Conservation (phyloP, 2,888 invertebrate genomes). For the Scotopteryx bipunctaria region DNA sequence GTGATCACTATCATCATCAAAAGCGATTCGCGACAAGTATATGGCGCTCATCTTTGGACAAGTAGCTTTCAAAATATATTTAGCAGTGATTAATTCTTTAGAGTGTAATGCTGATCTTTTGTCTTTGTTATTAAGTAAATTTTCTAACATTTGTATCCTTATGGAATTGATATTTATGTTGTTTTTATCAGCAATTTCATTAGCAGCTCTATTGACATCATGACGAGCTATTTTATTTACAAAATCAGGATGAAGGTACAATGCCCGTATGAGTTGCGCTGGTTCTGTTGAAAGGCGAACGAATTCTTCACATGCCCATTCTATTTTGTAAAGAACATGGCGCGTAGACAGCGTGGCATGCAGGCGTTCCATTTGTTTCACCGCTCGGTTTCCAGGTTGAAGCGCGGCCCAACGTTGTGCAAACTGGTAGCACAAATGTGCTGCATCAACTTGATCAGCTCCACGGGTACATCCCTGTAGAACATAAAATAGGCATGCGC, state of each 20-base stretch:
- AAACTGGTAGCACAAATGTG: slow-evolving; percentile 77
- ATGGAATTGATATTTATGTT: slow-evolving; percentile 74
- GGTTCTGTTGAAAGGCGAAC: slow-evolving; percentile 72
- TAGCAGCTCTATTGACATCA: slow-evolving; percentile 73
- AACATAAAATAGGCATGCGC: slow-evolving; percentile 78
- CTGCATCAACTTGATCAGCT: slow-evolving; percentile 80
- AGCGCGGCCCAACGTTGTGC: slow-evolving; percentile 77
- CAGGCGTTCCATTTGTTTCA: slow-evolving; percentile 76
- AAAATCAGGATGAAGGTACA: slow-evolving; percentile 74
- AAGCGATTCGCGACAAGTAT: slow-evolving; percentile 75
- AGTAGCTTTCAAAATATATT: slow-evolving; percentile 78
- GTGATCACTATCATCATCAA: slow-evolving; percentile 74
- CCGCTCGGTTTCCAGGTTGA: slow-evolving; percentile 75
- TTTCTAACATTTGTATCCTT: slow-evolving; percentile 76
- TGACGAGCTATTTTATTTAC: slow-evolving; percentile 68
- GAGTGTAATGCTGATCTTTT: slow-evolving; percentile 57
- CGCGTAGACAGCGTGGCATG: slow-evolving; percentile 75
- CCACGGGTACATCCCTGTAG: slow-evolving; percentile 78
- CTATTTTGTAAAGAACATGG: slow-evolving; percentile 74
- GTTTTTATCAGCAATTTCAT: slow-evolving; percentile 80
- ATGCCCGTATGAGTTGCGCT: slow-evolving; percentile 70
- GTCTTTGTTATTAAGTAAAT: slow-evolving; percentile 60
- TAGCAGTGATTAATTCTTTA: slow-evolving; percentile 71
- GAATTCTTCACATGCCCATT: slow-evolving; percentile 76
- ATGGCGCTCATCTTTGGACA: slow-evolving; percentile 80